These are phyloP conservation scores for Holothuria glaberrima DNA, from an alignment of 35 echinoderm and acorn worm genomes.

Conservation along the genomic window DNA sequence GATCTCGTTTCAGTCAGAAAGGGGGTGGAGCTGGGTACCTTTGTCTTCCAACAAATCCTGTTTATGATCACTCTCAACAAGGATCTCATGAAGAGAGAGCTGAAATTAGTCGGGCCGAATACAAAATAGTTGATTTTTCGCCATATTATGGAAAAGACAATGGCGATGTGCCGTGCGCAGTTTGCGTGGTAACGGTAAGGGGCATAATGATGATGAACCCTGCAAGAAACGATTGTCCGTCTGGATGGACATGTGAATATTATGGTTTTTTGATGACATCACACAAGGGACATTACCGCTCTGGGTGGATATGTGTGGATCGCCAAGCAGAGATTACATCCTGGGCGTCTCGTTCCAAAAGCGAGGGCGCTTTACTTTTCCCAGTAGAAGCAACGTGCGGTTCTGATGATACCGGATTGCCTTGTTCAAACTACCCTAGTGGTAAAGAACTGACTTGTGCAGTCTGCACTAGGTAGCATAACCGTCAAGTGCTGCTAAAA, in stretches of 20 bases:
- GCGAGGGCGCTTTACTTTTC: background rate
- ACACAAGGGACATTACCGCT: background rate
- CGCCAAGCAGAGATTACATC: background rate
- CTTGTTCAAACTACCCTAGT: constrained; percentile 20
- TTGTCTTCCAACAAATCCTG: constrained; percentile 8
- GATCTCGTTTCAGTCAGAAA: background rate
- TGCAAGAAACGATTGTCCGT: constrained; percentile 33
- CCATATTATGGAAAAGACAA: constrained; percentile 3
- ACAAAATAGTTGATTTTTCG: background rate
- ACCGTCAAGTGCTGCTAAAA: no score
- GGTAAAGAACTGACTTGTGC: constrained; percentile 59
- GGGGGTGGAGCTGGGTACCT: constrained; percentile 25
- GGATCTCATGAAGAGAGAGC: background rate
- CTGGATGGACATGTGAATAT: constrained; percentile 43
- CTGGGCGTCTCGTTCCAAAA: background rate
- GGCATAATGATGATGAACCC: constrained; percentile 42
- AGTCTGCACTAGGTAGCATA: constrained; percentile 40
- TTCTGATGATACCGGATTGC: constrained; percentile 15
- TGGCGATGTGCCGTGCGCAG: constrained; percentile 16
- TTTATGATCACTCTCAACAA: background rate
- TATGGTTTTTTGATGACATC: constrained; percentile 49
- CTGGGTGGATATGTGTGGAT: constrained; percentile 53
- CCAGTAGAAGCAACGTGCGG: constrained; percentile 8
- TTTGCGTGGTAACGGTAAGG: background rate
- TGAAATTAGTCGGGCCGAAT: constrained; percentile 5